phyloP scores from a whole-genome alignment of 2,888 invertebrate species.

The Acanthosepion esculentum region DNA sequence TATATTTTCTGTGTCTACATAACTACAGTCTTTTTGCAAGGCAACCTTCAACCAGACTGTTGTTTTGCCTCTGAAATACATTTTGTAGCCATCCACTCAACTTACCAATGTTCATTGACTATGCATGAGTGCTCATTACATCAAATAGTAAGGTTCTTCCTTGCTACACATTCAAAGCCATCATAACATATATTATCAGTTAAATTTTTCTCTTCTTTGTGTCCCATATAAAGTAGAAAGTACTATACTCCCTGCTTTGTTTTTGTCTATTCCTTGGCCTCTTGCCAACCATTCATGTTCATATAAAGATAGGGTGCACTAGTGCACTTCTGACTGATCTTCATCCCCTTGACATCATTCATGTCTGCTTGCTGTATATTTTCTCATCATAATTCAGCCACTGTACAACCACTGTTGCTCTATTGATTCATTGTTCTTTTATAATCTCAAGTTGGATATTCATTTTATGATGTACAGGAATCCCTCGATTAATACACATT shows the following conservation, averaged over 20 bases:
- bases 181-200: neutral
- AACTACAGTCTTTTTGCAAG: neutral
- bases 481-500: too few species aligned
- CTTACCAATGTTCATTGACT: conserved; percentile 33
- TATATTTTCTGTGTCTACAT: neutral
- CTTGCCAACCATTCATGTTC: neutral
- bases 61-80: neutral
- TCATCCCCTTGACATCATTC: too few species aligned
- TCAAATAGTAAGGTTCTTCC: neutral
- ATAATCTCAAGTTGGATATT: too few species aligned
- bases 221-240: neutral
- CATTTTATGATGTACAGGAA: too few species aligned
- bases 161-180: neutral
- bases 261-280: neutral
- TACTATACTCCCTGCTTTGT: neutral
- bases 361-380: too few species aligned
- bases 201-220: neutral
- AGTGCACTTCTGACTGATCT: too few species aligned
- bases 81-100: neutral
- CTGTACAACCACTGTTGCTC: too few species aligned
- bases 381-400: too few species aligned
- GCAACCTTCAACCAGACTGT: conserved; percentile 16
- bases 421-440: too few species aligned
- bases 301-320: neutral
- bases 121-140: conserved; percentile 17